These are phyloP conservation scores for Anguilla marmorata DNA, from an alignment of 2,797 vertebrate species.

Conservation along the genomic window DNA sequence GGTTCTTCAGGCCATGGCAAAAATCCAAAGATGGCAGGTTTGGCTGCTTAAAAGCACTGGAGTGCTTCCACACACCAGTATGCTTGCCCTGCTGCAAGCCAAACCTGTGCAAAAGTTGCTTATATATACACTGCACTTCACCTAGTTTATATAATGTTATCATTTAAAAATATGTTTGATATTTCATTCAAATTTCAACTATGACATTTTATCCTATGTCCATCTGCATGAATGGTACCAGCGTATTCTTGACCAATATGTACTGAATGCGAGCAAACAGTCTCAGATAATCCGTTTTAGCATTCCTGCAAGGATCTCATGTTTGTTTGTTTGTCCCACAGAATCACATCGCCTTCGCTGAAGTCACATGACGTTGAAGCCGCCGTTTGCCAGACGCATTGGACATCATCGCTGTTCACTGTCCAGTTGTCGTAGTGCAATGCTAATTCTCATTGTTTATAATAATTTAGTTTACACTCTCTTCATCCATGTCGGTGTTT, in stretches of 20 bases:
- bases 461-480: slow-evolving; percentile 8
- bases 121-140: neutral
- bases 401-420: slow-evolving; percentile 93
- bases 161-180: neutral
- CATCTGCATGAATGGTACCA: slow-evolving; percentile 22
- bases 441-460: slow-evolving; percentile 49
- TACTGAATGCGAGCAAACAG: neutral
- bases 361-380: slow-evolving; percentile 99
- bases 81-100: slow-evolving; percentile 8
- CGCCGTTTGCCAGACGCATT: slow-evolving; percentile 85
- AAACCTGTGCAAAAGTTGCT: slow-evolving; percentile 12
- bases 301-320: neutral
- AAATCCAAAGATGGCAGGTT: slow-evolving; percentile 28
- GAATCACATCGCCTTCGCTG: slow-evolving; percentile 98
- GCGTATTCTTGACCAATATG: neutral
- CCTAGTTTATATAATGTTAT: neutral
- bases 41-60: slow-evolving; percentile 30
- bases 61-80: neutral
- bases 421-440: slow-evolving; percentile 77
- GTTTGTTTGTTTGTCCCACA: slow-evolving; percentile 60
- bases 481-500: slow-evolving; percentile 12
- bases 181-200: neutral
- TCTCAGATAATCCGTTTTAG: neutral
- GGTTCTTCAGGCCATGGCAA: slow-evolving; percentile 26
- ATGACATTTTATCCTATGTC: neutral